Conservation (phyloP, 1,140 invertebrate species). For the Drosophila mojavensis region DNA sequence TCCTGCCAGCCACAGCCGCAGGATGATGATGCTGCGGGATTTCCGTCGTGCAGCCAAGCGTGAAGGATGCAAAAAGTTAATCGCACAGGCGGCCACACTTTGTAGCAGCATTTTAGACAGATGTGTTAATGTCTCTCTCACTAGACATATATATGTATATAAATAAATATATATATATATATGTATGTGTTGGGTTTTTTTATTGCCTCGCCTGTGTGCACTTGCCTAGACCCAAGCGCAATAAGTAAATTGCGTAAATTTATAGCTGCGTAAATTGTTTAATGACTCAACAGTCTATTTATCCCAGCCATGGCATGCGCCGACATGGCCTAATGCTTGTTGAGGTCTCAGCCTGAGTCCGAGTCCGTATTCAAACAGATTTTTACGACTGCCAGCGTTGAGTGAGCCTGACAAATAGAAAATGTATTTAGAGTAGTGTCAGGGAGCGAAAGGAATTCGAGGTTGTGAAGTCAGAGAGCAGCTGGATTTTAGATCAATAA, state of each 20-base stretch:
- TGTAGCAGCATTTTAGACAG: slow-evolving; percentile 66
- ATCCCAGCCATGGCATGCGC: slow-evolving; percentile 54
- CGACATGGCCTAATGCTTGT: slow-evolving; percentile 69
- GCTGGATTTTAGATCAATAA: too few species aligned
- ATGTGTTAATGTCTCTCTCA: slow-evolving; percentile 73
- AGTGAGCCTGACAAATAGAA: slow-evolving; percentile 35
- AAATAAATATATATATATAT: neutral
- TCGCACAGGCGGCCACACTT: slow-evolving; percentile 75
- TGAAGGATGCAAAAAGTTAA: slow-evolving; percentile 83
- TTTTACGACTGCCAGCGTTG: slow-evolving; percentile 16
- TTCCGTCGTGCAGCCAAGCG: slow-evolving; percentile 41
- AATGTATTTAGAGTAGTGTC: slow-evolving; percentile 1
- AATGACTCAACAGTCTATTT: slow-evolving; percentile 83
- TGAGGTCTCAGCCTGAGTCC: slow-evolving; percentile 2
- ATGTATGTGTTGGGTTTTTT: slow-evolving; percentile 53
- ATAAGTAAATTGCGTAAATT: slow-evolving; percentile 84
- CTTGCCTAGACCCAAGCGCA: slow-evolving; percentile 40
- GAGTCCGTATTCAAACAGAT: slow-evolving; percentile 7
- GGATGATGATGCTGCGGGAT: slow-evolving; percentile 25
- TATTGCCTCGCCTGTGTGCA: slow-evolving; percentile 62
- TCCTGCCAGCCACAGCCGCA: slow-evolving; percentile 5
- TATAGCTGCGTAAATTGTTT: slow-evolving; percentile 83
- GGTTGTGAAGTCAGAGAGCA: too few species aligned
- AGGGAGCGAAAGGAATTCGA: too few species aligned
- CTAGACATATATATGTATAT: too few species aligned